Conservation (phyloP, 2,797 vertebrate genomes). For the Calcarius lapponicus region DNA sequence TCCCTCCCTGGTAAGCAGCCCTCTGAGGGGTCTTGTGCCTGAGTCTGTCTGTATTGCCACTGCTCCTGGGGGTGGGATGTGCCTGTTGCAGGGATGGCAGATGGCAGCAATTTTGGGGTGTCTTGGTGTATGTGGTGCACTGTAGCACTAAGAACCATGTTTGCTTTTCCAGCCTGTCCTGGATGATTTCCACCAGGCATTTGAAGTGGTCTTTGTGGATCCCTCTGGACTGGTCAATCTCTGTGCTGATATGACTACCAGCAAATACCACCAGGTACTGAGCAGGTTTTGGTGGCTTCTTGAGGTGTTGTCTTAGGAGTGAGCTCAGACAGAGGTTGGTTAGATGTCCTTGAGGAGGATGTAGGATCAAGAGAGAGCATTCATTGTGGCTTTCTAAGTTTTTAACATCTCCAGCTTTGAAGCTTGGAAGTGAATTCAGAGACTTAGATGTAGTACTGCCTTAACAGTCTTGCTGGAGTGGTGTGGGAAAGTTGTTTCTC, state of each 20-base stretch:
- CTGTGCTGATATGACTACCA: slow-evolving; percentile 91
- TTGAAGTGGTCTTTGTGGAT: slow-evolving; percentile 94
- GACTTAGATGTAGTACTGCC: neutral
- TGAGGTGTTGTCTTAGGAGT: neutral
- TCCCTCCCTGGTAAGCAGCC: slow-evolving; percentile 81
- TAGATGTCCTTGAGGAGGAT: neutral
- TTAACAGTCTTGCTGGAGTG: neutral
- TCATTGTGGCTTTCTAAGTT: neutral
- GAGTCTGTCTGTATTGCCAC: neutral
- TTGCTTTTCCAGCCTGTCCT: slow-evolving; percentile 81
- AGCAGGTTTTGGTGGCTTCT: neutral
- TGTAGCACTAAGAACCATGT: neutral
- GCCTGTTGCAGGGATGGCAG: neutral
- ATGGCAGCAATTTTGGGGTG: accelerated
- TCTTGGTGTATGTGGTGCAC: accelerated
- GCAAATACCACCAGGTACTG: slow-evolving; percentile 89
- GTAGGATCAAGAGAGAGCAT: accelerated
- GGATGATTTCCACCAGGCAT: slow-evolving; percentile 86
- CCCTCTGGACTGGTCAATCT: slow-evolving; percentile 93
- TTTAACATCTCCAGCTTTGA: neutral
- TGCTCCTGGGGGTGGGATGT: neutral
- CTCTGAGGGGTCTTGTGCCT: accelerated
- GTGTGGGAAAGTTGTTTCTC: neutral
- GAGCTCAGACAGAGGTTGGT: neutral
- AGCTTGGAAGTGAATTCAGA: neutral